A percentile compares a stretch with the other conserved stretches of the same genome.
Evolutionary conservation across 2,113 vertebrate species (phyloP).

Genomic region (Cyrtonyx montezumae): DNA sequence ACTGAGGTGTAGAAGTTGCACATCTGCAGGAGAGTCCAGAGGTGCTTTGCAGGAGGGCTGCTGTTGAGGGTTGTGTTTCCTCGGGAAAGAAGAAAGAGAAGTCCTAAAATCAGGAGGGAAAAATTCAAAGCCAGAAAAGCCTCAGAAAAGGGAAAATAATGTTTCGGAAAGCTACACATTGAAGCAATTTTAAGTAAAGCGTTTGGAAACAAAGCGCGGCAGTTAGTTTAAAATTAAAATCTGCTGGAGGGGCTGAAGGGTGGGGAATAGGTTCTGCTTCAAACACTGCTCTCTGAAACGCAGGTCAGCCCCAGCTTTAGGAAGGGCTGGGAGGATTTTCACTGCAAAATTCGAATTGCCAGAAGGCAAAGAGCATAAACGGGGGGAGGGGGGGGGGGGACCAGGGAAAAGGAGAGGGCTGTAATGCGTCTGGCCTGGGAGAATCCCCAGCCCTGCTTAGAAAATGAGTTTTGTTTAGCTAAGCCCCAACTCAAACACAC

Average conservation of each 20-base stretch:
- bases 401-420: background rate
- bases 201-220: slow-evolving; percentile 56
- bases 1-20: background rate
- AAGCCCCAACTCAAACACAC: slow-evolving; percentile 63
- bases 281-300: background rate
- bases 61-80: background rate
- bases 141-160: slow-evolving; percentile 49
- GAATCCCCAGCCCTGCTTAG: slow-evolving; percentile 7
- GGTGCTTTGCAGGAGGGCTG: background rate
- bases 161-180: slow-evolving; percentile 57
- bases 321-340: slow-evolving; percentile 53
- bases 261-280: slow-evolving; percentile 26
- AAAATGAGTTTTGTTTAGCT: slow-evolving; percentile 65
- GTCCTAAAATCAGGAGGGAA: background rate
- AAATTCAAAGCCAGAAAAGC: slow-evolving; percentile 43
- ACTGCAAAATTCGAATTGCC: background rate
- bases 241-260: slow-evolving; percentile 37
- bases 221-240: slow-evolving; percentile 66
- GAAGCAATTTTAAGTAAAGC: slow-evolving; percentile 71
- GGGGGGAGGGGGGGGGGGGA: background rate
- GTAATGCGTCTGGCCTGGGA: background rate
- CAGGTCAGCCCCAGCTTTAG: slow-evolving; percentile 40
- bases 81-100: background rate
- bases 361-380: background rate
- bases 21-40: background rate